These are phyloP conservation scores for Pavo muticus DNA, from an alignment of 2,113 vertebrate species.

Conservation along the genomic window DNA sequence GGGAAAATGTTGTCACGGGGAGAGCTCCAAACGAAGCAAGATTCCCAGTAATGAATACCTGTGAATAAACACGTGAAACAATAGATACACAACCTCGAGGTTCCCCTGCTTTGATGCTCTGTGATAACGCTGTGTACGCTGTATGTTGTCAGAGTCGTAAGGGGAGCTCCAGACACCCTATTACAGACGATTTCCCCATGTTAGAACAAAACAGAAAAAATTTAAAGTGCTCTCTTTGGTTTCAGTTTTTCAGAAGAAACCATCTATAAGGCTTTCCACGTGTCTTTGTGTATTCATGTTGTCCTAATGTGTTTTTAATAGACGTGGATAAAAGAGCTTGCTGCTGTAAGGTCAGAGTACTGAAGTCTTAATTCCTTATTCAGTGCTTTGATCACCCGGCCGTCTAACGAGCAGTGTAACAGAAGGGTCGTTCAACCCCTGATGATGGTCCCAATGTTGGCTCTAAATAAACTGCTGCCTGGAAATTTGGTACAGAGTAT, in stretches of 20 bases:
- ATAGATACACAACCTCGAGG: accelerated
- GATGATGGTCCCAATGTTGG: neutral
- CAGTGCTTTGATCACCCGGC: neutral
- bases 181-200: neutral
- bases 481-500: neutral
- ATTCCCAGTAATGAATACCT: neutral
- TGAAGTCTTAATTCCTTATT: neutral
- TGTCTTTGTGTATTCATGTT: neutral
- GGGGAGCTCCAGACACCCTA: neutral
- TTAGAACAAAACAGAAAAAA: neutral
- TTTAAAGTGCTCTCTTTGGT: neutral
- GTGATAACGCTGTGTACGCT: neutral
- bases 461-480: neutral
- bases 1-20: neutral
- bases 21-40: neutral
- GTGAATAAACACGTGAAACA: neutral
- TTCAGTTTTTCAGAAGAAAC: neutral
- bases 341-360: neutral
- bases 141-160: neutral
- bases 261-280: neutral
- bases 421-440: neutral
- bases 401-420: neutral
- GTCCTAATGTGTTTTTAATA: neutral
- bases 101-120: neutral
- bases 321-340: neutral